Base-by-base conservation (phyloP, 2,888 invertebrate species). In the Antitype chi region DNA sequence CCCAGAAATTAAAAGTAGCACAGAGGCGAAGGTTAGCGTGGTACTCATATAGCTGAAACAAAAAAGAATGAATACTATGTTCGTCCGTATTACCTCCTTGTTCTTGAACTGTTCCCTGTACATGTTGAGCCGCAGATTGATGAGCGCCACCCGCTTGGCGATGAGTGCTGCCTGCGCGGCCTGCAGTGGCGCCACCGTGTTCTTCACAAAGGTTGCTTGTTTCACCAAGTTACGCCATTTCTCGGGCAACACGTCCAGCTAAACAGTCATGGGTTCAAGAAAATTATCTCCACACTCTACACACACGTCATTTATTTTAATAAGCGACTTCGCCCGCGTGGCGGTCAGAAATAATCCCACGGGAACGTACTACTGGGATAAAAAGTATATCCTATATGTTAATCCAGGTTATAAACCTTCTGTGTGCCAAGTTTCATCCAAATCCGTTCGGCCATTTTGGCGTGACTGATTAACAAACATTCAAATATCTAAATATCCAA, bases 111-210 rank as follows among this genome's bases (percentile, higher is more conserved):
- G 97, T 5, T 98, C 98, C 73, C 98, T 96, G 92, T 98, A 99
- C 91, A 98, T 97, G 53, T 97, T 97, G 89, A 99, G 98, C 66
- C 98, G 97, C 70, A 98, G 97, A 88, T 98, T 98, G 92, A 99
- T 98, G 66, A 98, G 97, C 13, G 97, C 97, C 72, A 99, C 98
- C 73, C 98, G 97, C 91, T 98, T 98, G 78, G 98, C 98, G 86
- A 99, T 98, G 70, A 98, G 98, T 75, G 98, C 98, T 0, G 99
- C 98, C 94, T 99, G 99, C 79, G 98, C 98, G 7, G 98, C 98
- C 93, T 99, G 98, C 80, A 99, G 97, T 28, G 99, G 99, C 1
- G 98, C 98, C 59, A 99, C 98, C 67, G 97, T 97, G 92, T 99
- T 99, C 93, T 99, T 99, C 69, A 98, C 98, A 71, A 98, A 97